phyloP scores from a whole-genome alignment of 2,797 vertebrate species.

The Glossophaga mutica region DNA sequence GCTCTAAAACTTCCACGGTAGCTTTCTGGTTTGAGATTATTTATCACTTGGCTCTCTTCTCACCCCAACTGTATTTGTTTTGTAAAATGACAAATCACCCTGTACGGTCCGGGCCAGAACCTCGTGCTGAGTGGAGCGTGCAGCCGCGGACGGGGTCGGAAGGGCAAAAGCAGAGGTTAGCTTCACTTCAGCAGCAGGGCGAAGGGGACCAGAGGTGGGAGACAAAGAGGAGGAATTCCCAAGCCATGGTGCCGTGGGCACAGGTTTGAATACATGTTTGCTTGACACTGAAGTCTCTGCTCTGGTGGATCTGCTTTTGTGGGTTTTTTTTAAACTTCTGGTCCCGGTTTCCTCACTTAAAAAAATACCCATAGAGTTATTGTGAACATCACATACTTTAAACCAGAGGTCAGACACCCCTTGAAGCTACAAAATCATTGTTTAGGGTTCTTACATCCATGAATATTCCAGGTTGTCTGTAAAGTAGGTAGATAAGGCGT shows the following conservation, averaged over 20 bases:
- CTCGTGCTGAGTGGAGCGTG: neutral
- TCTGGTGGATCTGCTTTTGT: neutral
- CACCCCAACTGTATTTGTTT: slow-evolving; percentile 47
- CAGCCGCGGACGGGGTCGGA: neutral
- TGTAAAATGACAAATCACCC: slow-evolving; percentile 61
- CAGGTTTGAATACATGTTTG: neutral
- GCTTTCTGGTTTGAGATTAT: slow-evolving; percentile 53
- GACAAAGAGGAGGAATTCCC: neutral
- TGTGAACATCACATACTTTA: neutral
- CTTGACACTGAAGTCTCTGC: too few relatives aligned
- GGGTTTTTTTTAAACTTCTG: too few relatives aligned
- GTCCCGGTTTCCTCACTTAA: neutral
- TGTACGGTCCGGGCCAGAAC: neutral
- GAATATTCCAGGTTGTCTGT: neutral
- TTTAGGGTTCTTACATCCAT: neutral
- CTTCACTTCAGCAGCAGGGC: neutral
- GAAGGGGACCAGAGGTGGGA: neutral
- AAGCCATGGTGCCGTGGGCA: rapidly evolving
- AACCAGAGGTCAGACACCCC: neutral
- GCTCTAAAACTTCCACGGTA: slow-evolving; percentile 43
- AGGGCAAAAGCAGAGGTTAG: neutral
- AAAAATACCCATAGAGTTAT: neutral
- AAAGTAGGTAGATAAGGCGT: neutral
- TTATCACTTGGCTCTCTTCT: slow-evolving; percentile 64
- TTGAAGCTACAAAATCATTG: neutral